Evolutionary conservation across 2,888 invertebrate species (phyloP).

Genomic region (Stramonita haemastoma): DNA sequence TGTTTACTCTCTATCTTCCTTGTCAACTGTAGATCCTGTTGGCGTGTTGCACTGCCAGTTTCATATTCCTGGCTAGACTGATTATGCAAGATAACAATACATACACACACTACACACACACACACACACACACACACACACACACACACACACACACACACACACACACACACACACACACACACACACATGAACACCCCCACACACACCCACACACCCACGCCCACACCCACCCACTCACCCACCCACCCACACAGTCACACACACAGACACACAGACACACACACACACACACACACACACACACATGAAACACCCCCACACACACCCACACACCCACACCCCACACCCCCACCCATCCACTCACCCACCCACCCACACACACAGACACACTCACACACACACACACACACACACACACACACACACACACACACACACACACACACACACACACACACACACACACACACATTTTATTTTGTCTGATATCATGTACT

Average conservation of each 20-base stretch:
- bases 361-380: neutral
- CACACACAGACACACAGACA: neutral
- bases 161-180: neutral
- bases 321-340: neutral
- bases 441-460: neutral
- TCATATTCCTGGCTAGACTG: no score
- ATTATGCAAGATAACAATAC: neutral
- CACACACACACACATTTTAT: neutral
- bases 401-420: neutral
- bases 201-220: neutral
- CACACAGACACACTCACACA: neutral
- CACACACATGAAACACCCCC: neutral
- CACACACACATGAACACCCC: conserved; percentile 10
- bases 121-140: neutral
- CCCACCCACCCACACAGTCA: neutral
- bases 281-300: neutral
- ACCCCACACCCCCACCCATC: neutral
- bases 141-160: neutral
- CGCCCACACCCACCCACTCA: neutral
- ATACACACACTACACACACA: neutral
- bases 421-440: conserved; percentile 4
- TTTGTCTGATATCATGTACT: no score
- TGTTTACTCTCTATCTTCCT: no score
- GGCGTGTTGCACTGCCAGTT: no score
- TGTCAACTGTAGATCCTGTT: no score